Base-by-base conservation (phyloP, 2,888 invertebrate genomes). In the Drosophila mimica region DNA sequence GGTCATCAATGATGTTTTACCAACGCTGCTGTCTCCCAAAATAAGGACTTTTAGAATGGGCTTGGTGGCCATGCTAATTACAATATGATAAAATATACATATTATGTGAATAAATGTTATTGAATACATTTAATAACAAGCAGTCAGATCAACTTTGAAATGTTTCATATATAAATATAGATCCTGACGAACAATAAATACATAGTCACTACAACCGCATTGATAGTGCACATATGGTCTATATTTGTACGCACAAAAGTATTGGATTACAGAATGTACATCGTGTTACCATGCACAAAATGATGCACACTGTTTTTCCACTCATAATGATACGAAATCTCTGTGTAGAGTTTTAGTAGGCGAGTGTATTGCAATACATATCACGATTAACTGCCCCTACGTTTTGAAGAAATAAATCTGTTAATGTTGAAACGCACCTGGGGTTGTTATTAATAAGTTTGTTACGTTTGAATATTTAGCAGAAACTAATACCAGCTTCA, bases 1-100 rank as follows among this genome's bases (percentile, higher is more conserved):
- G 94, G 99, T 99, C 99, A 99, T 99, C 69, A 99, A 94, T 30
- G 99, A 99, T 40, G 99, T 99, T 94, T 99, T 99, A 40, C 99
- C 99, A 76, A 99, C 99, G 86, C 98, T 98, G 82, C 98, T 98
- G 93, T 99, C 99, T 48, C 99, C 99, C 89, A 99, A 95, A 93
- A 99, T 98, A 91, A 99, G 98, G 64, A 99, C 98, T 95, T 99
- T 99, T 89, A 99, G 94, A 62, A 99, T 94, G 82, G 98, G 96
- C 96, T 99, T 99, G 96, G 98, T 98, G 28, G 48, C 33, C 71
- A 71, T 72, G 6, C 17, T 61, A 46, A 30, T 15, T 20, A 13
- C 7, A 25, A n/a, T 17, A 31, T 28, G 15, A 31, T 25, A 33
- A 52, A n/a, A 17, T 15, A 3, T 38, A 6, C 17, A n/a, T 38